Evolutionary conservation across 2,797 vertebrate species (phyloP).

Genomic region (Varecia variegata): DNA sequence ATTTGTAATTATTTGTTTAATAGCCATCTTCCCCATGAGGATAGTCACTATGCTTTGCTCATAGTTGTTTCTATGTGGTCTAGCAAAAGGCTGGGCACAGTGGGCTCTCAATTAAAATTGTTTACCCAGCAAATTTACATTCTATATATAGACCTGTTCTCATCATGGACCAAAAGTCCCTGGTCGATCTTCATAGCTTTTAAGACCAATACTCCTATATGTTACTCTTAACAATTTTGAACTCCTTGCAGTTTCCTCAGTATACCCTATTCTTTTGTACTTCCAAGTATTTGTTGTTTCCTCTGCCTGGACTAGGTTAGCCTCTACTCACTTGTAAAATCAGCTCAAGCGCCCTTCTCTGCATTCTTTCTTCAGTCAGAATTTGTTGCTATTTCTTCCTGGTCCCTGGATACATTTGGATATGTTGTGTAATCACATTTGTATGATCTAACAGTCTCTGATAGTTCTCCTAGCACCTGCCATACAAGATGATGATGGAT

Average conservation of each 20-base stretch:
- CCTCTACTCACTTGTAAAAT: background rate
- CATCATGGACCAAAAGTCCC: background rate
- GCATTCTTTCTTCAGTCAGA: background rate
- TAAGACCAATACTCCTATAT: background rate
- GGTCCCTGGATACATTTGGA: background rate
- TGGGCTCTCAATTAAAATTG: background rate
- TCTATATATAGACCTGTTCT: background rate
- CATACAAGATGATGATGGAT: background rate
- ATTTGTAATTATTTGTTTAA: background rate
- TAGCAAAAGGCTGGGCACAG: background rate
- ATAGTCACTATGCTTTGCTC: background rate
- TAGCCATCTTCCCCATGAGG: background rate
- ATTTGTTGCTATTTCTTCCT: background rate
- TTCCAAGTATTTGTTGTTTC: background rate
- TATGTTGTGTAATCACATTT: background rate
- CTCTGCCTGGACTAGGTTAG: background rate
- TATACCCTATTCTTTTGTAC: background rate
- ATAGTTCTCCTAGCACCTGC: background rate
- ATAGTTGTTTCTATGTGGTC: background rate
- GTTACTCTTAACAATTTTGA: background rate
- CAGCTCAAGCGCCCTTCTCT: background rate
- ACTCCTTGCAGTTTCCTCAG: background rate
- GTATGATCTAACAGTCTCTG: background rate
- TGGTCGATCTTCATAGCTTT: background rate
- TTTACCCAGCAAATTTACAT: background rate